phyloP scores from a whole-genome alignment of 2,113 vertebrate genomes.

The Chloebia gouldiae region DNA sequence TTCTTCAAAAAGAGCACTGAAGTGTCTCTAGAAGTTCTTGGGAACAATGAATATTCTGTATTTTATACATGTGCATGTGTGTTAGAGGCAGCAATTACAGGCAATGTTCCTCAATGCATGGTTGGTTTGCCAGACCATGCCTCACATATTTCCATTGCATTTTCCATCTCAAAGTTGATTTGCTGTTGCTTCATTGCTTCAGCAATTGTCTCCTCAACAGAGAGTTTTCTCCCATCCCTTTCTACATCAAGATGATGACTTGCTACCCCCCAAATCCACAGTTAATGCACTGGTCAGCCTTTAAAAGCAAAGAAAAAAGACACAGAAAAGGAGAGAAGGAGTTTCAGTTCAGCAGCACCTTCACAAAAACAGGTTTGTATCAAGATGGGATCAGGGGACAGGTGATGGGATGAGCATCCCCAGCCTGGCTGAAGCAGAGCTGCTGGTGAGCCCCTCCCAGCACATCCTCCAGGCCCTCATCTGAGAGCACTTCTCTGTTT shows the following conservation, averaged over 20 bases:
- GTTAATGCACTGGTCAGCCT: not conserved
- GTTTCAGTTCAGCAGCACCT: not conserved
- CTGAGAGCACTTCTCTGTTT: not conserved
- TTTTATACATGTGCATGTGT: not conserved
- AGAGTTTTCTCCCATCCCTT: not conserved
- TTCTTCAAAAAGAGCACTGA: not conserved
- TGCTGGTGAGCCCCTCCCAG: not conserved
- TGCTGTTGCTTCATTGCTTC: not conserved
- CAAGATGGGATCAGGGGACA: not conserved
- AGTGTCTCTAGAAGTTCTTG: not conserved
- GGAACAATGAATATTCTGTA: not conserved
- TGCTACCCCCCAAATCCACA: not conserved
- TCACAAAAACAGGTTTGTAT: not conserved
- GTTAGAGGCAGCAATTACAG: not conserved
- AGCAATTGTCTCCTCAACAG: not conserved
- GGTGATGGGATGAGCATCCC: not conserved
- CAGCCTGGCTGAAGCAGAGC: not conserved
- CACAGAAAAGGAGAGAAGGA: not conserved
- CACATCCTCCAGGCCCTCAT: not conserved
- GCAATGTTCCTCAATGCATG: not conserved
- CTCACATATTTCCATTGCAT: not conserved
- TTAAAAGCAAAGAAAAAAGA: not conserved
- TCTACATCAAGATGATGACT: not conserved
- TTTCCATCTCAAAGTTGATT: not conserved
- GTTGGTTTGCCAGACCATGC: not conserved